A percentile compares a stretch with the other conserved stretches of the same genome.
Conservation (phyloP, 1,140 invertebrate species). For the Pachyrhynchus sulphureomaculatus region DNA sequence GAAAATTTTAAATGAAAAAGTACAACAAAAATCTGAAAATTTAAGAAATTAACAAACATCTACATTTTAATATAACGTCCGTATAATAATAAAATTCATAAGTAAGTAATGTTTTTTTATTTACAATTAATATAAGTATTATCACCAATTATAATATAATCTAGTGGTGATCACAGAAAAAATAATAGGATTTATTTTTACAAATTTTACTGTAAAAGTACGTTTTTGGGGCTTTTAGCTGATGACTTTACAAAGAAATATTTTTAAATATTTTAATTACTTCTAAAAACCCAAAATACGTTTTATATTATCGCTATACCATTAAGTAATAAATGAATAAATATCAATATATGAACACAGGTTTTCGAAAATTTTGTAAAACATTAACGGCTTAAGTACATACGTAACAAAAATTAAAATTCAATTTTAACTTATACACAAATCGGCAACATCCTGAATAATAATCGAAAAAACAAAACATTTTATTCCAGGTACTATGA, state of each 20-base stretch:
- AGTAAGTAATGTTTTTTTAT: constrained; percentile 10
- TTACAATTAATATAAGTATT: constrained; percentile 23
- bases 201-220: background rate
- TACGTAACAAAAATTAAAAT: too few relatives aligned
- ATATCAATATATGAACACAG: too few relatives aligned
- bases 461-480: too few relatives aligned
- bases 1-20: constrained; percentile 12
- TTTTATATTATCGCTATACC: too few relatives aligned
- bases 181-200: constrained; percentile 2
- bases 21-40: constrained; percentile 11
- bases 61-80: background rate
- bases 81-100: constrained; percentile 13
- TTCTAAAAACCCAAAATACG: too few relatives aligned
- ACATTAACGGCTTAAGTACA: too few relatives aligned
- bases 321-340: too few relatives aligned
- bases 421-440: too few relatives aligned
- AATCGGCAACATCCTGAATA: too few relatives aligned
- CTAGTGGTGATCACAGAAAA: constrained; percentile 23
- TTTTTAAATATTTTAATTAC: too few relatives aligned
- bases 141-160: constrained; percentile 22
- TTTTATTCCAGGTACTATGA: background rate
- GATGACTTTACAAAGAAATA: background rate
- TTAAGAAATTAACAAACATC: constrained; percentile 7
- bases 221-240: background rate
- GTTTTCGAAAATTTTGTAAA: too few relatives aligned